Evolutionary conservation across 2,797 vertebrate genomes (phyloP).

Genomic region (Mus caroli): DNA sequence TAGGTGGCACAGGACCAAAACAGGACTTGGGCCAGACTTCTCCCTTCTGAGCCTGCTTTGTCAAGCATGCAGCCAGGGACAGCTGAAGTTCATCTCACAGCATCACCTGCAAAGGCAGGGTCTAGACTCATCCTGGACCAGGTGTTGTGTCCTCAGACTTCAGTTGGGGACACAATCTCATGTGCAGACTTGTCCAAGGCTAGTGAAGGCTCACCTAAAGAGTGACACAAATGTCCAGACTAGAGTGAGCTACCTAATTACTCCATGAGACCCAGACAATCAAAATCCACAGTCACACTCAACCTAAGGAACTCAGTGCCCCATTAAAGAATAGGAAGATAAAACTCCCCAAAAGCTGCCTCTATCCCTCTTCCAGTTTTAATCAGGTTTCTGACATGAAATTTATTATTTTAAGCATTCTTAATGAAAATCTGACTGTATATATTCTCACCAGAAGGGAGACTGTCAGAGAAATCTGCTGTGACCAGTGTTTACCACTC

Average conservation of each 20-base stretch:
- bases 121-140: not conserved
- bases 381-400: slow-evolving; percentile 52
- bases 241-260: not conserved
- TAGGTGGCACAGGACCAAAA: not conserved
- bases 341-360: not conserved
- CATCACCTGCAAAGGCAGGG: not conserved
- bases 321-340: not conserved
- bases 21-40: not conserved
- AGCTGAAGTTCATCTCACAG: not conserved
- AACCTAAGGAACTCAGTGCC: not conserved
- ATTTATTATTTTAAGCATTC: slow-evolving; percentile 56
- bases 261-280: not conserved
- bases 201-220: not conserved
- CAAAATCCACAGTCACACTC: not conserved
- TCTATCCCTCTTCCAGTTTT: not conserved
- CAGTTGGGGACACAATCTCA: not conserved
- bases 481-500: slow-evolving; percentile 74
- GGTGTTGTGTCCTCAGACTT: not conserved
- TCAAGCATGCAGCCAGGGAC: not conserved
- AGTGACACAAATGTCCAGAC: not conserved
- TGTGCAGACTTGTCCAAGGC: not conserved
- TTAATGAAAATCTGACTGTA: slow-evolving; percentile 72
- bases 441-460: slow-evolving; percentile 71
- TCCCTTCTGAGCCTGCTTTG: not conserved
- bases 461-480: slow-evolving; percentile 71